Percentiles rank a stretch among this genome's conserved stretches.
These are phyloP conservation scores for Stenodera caucasica DNA, from an alignment of 2,888 invertebrate species.

Conservation along the genomic window DNA sequence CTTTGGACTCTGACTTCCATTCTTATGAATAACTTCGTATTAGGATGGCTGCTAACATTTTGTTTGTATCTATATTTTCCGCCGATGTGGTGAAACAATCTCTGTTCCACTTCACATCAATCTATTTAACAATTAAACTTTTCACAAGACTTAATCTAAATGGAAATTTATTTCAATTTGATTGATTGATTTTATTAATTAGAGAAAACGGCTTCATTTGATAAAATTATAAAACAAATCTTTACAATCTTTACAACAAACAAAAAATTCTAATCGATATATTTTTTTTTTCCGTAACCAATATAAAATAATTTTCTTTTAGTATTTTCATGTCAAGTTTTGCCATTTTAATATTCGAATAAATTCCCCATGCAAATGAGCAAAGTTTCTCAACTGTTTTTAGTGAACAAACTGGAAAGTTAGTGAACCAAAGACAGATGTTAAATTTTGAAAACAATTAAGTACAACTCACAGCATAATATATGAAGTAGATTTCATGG, in stretches of 20 bases:
- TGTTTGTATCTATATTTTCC: too few species aligned
- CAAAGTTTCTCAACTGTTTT: constrained; percentile 24
- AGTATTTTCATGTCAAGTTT: background rate
- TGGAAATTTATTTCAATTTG: constrained; percentile 6
- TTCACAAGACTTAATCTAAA: background rate
- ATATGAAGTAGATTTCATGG: constrained; percentile 4
- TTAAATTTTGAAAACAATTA: constrained; percentile 25
- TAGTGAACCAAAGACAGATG: constrained; percentile 25
- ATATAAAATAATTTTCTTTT: background rate
- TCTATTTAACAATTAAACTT: constrained; percentile 1
- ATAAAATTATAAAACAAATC: too few species aligned
- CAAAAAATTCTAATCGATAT: too few species aligned
- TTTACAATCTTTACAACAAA: too few species aligned
- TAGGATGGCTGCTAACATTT: too few species aligned
- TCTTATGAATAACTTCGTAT: too few species aligned
- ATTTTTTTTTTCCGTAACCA: background rate
- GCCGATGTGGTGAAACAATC: too few species aligned
- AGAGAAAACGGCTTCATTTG: background rate
- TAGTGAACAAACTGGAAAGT: constrained; percentile 25
- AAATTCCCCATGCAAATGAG: constrained; percentile 25
- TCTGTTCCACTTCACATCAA: background rate
- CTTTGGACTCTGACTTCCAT: too few species aligned
- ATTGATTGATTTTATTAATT: constrained; percentile 3
- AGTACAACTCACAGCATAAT: constrained; percentile 21
- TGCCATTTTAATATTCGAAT: constrained; percentile 23